Evolutionary conservation across 2,797 vertebrate species (phyloP).

Genomic region (Lateolabrax maculatus): DNA sequence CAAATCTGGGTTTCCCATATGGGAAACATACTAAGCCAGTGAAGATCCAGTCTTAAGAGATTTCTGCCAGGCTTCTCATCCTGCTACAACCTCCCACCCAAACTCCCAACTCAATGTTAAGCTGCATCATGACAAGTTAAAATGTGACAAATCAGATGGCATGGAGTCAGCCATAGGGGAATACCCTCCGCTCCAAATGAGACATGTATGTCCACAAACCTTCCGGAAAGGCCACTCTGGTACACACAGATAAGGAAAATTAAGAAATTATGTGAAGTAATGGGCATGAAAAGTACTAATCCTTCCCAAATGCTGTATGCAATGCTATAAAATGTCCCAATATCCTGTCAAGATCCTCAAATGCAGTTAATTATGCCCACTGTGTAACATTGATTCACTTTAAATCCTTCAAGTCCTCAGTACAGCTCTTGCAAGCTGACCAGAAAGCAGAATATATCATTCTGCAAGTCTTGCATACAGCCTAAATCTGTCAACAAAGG

Average conservation of each 20-base stretch:
- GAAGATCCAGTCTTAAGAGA: constrained; percentile 38
- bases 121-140: constrained; percentile 59
- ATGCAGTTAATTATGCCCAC: constrained; percentile 73
- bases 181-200: constrained; percentile 45
- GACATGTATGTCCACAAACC: constrained; percentile 57
- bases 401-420: constrained; percentile 66
- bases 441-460: constrained; percentile 73
- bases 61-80: constrained; percentile 32
- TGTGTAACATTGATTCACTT: constrained; percentile 73
- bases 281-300: constrained; percentile 66
- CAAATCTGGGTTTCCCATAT: constrained; percentile 33
- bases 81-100: constrained; percentile 25
- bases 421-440: constrained; percentile 64
- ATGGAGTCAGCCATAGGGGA: constrained; percentile 48
- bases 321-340: constrained; percentile 46
- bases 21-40: constrained; percentile 24
- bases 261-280: constrained; percentile 69
- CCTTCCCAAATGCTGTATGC: constrained; percentile 59
- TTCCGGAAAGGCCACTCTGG: constrained; percentile 56
- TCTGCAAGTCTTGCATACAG: constrained; percentile 76
- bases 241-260: constrained; percentile 67
- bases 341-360: constrained; percentile 72
- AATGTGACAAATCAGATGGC: constrained; percentile 46
- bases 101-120: constrained; percentile 24
- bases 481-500: constrained; percentile 85